phyloP scores from a whole-genome alignment of 2,797 vertebrate genomes.

The Sarcophilus harrisii region DNA sequence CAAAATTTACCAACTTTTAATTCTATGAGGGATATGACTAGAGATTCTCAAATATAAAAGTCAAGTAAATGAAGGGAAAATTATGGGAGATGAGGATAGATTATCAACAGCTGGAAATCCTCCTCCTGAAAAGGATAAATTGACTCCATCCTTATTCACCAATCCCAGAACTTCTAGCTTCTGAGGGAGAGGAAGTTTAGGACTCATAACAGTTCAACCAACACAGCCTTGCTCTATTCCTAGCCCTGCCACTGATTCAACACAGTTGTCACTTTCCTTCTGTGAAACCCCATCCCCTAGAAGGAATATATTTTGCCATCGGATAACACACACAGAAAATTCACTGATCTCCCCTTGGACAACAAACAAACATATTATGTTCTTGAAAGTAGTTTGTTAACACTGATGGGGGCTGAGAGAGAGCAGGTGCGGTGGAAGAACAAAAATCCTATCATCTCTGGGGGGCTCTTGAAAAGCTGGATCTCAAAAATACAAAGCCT shows the following conservation, averaged over 20 bases:
- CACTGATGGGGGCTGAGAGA: background rate
- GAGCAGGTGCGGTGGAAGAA: background rate
- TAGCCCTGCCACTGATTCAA: background rate
- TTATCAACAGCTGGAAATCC: background rate
- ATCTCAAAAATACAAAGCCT: background rate
- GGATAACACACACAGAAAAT: conserved; percentile 54
- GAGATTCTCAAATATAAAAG: background rate
- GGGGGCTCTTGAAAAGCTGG: background rate
- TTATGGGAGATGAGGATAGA: background rate
- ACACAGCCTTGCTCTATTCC: conserved; percentile 21
- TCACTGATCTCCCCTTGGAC: conserved; percentile 3
- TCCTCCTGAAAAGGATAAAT: background rate
- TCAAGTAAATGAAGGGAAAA: background rate
- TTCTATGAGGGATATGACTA: background rate
- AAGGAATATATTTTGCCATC: conserved; percentile 48
- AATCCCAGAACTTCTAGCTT: background rate
- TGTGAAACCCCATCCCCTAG: background rate
- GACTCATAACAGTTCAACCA: rapidly evolving
- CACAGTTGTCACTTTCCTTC: conserved; percentile 47
- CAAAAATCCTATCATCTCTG: conserved; percentile 12
- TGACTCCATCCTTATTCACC: background rate
- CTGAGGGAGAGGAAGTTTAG: background rate
- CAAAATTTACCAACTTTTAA: background rate
- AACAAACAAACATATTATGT: background rate
- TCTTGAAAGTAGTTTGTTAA: background rate